A percentile compares a stretch with the other conserved stretches of the same genome.
These are phyloP conservation scores for Azemiops feae DNA, from an alignment of 2,113 vertebrate species.

Conservation along the genomic window DNA sequence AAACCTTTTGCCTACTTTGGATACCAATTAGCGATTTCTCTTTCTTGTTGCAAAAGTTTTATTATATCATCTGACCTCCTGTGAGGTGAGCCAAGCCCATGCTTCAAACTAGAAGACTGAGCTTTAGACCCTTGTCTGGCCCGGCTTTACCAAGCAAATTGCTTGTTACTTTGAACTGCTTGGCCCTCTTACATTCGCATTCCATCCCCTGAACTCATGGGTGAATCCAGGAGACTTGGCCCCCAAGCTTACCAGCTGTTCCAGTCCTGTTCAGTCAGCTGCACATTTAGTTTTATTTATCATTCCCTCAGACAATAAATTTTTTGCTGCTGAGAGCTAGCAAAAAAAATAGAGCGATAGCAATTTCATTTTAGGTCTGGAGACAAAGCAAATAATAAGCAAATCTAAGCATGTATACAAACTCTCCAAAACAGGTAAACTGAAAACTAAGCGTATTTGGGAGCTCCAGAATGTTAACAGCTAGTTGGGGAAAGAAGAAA, in stretches of 20 bases:
- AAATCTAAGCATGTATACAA: neutral
- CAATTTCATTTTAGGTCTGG: neutral
- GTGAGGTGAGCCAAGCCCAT: neutral
- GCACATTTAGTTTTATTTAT: neutral
- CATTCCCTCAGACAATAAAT: neutral
- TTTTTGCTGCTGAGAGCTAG: neutral
- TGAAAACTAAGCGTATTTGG: neutral
- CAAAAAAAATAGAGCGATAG: neutral
- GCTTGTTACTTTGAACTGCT: neutral
- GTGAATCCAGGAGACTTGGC: neutral
- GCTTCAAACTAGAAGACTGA: neutral
- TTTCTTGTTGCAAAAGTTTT: constrained; percentile 2
- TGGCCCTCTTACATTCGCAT: neutral
- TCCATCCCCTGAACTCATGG: neutral
- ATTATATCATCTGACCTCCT: neutral
- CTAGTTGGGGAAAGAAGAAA: neutral
- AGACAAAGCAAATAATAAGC: neutral
- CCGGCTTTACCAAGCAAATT: neutral
- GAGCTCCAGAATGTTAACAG: neutral
- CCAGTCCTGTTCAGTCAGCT: neutral
- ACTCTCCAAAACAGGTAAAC: neutral
- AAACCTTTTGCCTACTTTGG: neutral
- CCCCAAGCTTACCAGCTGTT: neutral
- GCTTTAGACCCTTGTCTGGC: neutral
- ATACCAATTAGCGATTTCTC: neutral